These are phyloP conservation scores for Oscheius sp. DNA, from an alignment of 1,140 invertebrate genomes.

Conservation along the genomic window DNA sequence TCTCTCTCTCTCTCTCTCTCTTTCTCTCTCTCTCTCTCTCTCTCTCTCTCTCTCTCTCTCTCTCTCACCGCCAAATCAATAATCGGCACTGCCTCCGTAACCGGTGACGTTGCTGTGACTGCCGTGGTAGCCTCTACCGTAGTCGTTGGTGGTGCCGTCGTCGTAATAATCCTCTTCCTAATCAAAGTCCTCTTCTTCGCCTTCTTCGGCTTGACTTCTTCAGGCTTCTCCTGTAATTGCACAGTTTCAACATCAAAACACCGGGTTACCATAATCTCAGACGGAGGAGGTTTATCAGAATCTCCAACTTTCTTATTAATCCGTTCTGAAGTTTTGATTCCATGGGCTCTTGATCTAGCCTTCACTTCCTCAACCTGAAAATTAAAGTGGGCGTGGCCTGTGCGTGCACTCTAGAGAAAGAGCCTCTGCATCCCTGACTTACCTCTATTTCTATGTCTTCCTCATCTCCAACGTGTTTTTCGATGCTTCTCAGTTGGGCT, in stretches of 20 bases:
- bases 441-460: not conserved
- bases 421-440: not conserved
- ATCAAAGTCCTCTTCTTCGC: not conserved
- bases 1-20: too few species aligned
- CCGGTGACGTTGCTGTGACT: not conserved
- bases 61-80: not conserved
- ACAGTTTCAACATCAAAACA: not conserved
- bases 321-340: not conserved
- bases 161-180: not conserved
- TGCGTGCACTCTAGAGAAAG: too few species aligned
- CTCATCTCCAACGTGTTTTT: not conserved
- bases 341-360: not conserved
- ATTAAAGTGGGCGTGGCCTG: too few species aligned
- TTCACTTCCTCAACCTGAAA: not conserved
- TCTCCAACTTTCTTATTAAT: not conserved
- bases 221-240: not conserved
- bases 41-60: too few species aligned
- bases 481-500: not conserved
- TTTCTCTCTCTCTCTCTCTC: too few species aligned
- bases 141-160: not conserved
- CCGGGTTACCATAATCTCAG: not conserved
- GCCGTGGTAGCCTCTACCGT: not conserved
- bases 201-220: not conserved
- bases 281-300: not conserved
- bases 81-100: not conserved